These are phyloP conservation scores for Tortrix viridana DNA, from an alignment of 2,888 invertebrate species.

Conservation along the genomic window DNA sequence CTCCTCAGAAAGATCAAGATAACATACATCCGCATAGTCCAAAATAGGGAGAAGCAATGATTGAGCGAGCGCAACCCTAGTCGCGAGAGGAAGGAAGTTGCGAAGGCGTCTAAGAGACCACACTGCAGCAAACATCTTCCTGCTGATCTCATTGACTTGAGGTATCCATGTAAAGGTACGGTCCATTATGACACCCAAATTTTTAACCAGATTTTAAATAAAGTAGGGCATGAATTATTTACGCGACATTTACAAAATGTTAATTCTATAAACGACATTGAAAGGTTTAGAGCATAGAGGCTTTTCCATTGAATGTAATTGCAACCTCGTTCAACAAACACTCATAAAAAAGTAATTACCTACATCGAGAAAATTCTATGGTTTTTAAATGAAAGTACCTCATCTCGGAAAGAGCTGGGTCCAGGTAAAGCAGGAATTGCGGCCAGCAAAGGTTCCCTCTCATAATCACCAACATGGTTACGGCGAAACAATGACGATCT, in stretches of 20 bases:
- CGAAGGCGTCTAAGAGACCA: too few species aligned
- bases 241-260: background rate
- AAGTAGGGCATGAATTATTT: background rate
- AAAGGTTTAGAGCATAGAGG: background rate
- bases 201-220: too few species aligned
- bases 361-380: constrained; percentile 1
- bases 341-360: constrained; percentile 2
- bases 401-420: constrained; percentile 53
- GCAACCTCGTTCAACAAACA: background rate
- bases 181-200: too few species aligned
- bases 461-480: constrained; percentile 52
- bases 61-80: too few species aligned
- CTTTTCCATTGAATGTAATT: background rate
- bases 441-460: constrained; percentile 66
- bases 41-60: too few species aligned
- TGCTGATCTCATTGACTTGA: too few species aligned
- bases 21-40: too few species aligned
- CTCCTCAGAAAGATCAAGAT: too few species aligned
- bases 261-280: constrained; percentile 16
- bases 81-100: too few species aligned
- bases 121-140: too few species aligned
- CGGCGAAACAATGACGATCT: constrained; percentile 62
- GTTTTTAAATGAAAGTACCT: constrained; percentile 50
- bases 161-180: too few species aligned
- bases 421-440: constrained; percentile 54